phyloP scores from a whole-genome alignment of 1,140 invertebrate genomes.

The Drosophila sp. region DNA sequence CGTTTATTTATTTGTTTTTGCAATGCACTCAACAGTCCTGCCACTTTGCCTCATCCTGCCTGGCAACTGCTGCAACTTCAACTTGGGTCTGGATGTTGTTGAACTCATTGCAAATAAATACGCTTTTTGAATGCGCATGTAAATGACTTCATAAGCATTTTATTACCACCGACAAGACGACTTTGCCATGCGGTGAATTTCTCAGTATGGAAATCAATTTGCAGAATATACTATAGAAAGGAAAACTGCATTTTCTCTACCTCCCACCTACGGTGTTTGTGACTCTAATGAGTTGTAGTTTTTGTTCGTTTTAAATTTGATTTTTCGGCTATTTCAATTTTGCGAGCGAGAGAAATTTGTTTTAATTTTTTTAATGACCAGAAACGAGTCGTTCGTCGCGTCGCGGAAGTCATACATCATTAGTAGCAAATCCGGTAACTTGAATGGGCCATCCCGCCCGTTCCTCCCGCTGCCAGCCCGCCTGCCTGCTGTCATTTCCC shows the following conservation, averaged over 20 bases:
- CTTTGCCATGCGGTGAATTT: neutral
- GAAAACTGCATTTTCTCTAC: too few relatives aligned
- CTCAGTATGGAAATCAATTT: neutral
- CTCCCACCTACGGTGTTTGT: too few relatives aligned
- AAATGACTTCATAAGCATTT: conserved; percentile 81
- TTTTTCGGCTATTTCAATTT: conserved; percentile 25
- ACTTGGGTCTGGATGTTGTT: conserved; percentile 57
- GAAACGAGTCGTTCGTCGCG: conserved; percentile 24
- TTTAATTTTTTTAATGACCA: conserved; percentile 77
- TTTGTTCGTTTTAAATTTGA: conserved; percentile 23
- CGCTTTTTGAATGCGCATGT: conserved; percentile 80
- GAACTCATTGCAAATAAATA: conserved; percentile 81
- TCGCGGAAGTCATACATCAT: conserved; percentile 77
- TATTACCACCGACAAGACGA: conserved; percentile 63
- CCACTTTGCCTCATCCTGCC: conserved; percentile 24
- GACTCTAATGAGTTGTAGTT: conserved; percentile 13
- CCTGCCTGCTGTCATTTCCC: conserved; percentile 4
- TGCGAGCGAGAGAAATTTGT: conserved; percentile 37
- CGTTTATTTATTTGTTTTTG: conserved; percentile 75
- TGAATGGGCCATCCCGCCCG: conserved; percentile 35
- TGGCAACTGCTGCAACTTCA: conserved; percentile 16
- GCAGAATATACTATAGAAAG: too few relatives aligned
- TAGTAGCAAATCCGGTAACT: conserved; percentile 77
- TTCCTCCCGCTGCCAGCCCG: neutral
- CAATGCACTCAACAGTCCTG: conserved; percentile 47